Evolutionary conservation across 2,888 invertebrate genomes (phyloP), one percentile per base, ranked within the genome.

Genomic region (Reticulitermes lucifugus): DNA sequence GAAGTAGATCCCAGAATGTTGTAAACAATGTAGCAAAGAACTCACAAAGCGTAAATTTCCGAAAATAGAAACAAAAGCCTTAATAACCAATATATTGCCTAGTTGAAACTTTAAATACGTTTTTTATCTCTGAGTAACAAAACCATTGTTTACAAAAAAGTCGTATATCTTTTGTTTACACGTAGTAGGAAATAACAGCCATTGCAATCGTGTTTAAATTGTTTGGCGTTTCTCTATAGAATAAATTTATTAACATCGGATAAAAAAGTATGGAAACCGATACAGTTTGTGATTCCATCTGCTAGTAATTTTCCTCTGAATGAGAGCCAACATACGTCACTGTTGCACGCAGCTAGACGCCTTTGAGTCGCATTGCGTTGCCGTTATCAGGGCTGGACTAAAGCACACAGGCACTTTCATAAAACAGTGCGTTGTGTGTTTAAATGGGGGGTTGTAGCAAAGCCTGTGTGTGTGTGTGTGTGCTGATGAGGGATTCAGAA

Each of bases 351-450:
- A 18, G 18, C 18, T 14, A 55, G 4, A 55, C 5, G 18, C 55
- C 18, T 55, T 65, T 65, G 7, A 65, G 65, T 9, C 7, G 12
- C 2, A 65, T 25, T 25, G 25, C 25, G n/a, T 60, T 18, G 18
- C 65, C 6, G 65, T 25, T 65, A 65, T 65, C 65, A 12, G 65
- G 65, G 9, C 65, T 65, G 25, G n/a, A 25, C n/a, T 65, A 65
- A 12, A 65, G 14, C 65, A 65, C 65, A 65, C 25, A 10, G 65
- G 12, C 65, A 12, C 7, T 65, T 12, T 65, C 25, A 25, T 25
- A 65, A 65, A 65, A 65, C n/a, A 25, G n/a, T 65, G 65, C n/a
- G 65, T 65, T 65, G n/a, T 65, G 65, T 65, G 65, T 65, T n/a
- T 65, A 65, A 73, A 73, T 73, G 41, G 35, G 73, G 29, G 73